Conservation (phyloP, 2,113 vertebrate species). For the Crocuta crocuta region DNA sequence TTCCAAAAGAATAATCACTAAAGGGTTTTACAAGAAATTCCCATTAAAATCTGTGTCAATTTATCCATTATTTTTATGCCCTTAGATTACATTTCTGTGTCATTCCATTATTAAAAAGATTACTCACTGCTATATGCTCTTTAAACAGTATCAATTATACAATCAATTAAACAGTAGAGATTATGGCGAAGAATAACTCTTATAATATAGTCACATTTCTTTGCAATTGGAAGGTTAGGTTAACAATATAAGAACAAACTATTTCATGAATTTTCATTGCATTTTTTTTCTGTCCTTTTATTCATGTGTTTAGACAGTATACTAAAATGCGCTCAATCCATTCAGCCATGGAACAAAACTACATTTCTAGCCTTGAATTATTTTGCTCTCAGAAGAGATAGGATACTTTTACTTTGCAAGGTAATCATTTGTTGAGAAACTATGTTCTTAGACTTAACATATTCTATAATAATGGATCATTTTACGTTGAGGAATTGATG, state of each 20-base stretch:
- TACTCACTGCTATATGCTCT: not conserved
- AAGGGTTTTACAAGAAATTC: not conserved
- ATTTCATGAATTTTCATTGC: not conserved
- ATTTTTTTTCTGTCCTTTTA: not conserved
- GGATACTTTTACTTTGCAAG: constrained; percentile 48
- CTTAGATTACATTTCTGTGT: not conserved
- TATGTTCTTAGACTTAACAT: constrained; percentile 55
- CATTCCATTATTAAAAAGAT: not conserved
- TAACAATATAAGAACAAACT: not conserved
- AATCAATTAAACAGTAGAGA: not conserved
- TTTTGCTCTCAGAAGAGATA: constrained; percentile 19
- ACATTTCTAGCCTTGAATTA: constrained; percentile 60
- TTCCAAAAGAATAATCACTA: not conserved
- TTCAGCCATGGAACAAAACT: constrained; percentile 38
- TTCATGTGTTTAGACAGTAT: constrained; percentile 22
- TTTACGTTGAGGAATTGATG: constrained; percentile 58
- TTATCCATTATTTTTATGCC: not conserved
- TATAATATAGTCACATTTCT: not conserved
- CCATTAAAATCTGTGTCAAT: constrained; percentile 1
- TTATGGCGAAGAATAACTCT: not conserved
- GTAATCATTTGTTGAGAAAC: constrained; percentile 53
- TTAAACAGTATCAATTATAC: not conserved
- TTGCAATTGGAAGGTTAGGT: not conserved
- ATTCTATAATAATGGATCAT: constrained; percentile 56
- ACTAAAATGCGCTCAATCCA: not conserved